Percentiles rank a stretch among this genome's conserved stretches.
phyloP scores from a whole-genome alignment of 2,888 invertebrate genomes.

The Plebejus argus region DNA sequence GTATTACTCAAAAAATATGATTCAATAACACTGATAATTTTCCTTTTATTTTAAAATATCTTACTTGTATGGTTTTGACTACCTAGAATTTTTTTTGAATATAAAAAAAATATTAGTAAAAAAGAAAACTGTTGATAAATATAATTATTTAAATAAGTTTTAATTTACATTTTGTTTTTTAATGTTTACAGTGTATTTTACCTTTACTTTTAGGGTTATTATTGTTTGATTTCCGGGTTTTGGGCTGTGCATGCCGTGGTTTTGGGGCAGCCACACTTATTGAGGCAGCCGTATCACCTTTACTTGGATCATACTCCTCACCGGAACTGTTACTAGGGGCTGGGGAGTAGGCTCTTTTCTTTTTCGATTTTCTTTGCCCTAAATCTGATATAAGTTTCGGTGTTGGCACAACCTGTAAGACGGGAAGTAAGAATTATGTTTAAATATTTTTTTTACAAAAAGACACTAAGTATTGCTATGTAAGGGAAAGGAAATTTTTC shows the following conservation, averaged over 20 bases:
- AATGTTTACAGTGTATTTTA: slow-evolving; percentile 36
- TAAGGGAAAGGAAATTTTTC: no score
- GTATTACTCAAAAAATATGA: not conserved
- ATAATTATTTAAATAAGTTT: not conserved
- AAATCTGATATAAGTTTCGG: slow-evolving; percentile 66
- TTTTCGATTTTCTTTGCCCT: slow-evolving; percentile 71
- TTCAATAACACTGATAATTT: not conserved
- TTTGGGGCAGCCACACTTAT: slow-evolving; percentile 72
- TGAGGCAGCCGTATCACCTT: slow-evolving; percentile 65
- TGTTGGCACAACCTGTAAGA: slow-evolving; percentile 58
- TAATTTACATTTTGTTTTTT: not conserved
- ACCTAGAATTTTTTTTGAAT: no score
- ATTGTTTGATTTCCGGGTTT: slow-evolving; percentile 61
- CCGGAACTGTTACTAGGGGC: slow-evolving; percentile 71
- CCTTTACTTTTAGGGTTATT: slow-evolving; percentile 63
- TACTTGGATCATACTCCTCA: slow-evolving; percentile 72
- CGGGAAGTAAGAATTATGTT: not conserved
- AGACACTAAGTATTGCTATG: not conserved
- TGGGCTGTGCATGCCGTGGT: slow-evolving; percentile 59
- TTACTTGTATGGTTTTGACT: no score
- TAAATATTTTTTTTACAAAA: not conserved
- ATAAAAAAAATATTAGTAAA: no score
- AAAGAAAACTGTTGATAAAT: no score
- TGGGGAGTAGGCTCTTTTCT: slow-evolving; percentile 69
- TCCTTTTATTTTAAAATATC: no score